Evolutionary conservation across 1,140 invertebrate genomes (phyloP).

Genomic region (Mycetomoellerius zeteki): DNA sequence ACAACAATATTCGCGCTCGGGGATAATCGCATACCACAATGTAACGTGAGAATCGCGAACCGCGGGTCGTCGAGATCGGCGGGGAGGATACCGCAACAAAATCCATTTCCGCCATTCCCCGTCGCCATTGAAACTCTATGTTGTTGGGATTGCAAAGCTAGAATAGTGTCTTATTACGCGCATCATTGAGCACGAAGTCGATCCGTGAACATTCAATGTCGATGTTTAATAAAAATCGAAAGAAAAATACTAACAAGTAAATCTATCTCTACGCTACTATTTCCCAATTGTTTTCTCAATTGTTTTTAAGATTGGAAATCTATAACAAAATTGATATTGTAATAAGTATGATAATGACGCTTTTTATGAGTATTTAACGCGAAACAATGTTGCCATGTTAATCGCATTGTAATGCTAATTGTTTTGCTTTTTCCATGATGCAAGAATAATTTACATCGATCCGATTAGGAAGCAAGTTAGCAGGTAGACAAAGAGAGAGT

Average conservation of each 20-base stretch:
- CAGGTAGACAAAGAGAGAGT: background rate
- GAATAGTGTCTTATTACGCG: conserved; percentile 59
- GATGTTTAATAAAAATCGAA: background rate
- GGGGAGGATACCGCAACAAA: conserved; percentile 22
- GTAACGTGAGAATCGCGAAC: conserved; percentile 49
- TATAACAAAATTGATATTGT: background rate
- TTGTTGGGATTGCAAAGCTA: conserved; percentile 25
- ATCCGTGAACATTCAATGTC: conserved; percentile 6
- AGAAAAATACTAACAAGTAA: background rate
- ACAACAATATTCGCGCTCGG: conserved; percentile 48
- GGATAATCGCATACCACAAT: conserved; percentile 50
- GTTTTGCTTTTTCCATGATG: background rate
- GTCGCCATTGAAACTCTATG: conserved; percentile 39
- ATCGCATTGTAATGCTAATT: background rate
- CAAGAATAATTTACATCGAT: conserved; percentile 51
- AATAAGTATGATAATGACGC: background rate
- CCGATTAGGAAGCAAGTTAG: conserved; percentile 61
- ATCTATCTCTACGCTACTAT: no score
- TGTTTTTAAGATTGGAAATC: background rate
- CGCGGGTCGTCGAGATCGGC: conserved; percentile 11
- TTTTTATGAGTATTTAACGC: background rate
- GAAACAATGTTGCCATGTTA: background rate
- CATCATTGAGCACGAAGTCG: conserved; percentile 32
- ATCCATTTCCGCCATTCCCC: conserved; percentile 51
- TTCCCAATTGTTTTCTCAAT: background rate